Base-by-base conservation (phyloP, 2,888 invertebrate genomes). In the Amiota communis region DNA sequence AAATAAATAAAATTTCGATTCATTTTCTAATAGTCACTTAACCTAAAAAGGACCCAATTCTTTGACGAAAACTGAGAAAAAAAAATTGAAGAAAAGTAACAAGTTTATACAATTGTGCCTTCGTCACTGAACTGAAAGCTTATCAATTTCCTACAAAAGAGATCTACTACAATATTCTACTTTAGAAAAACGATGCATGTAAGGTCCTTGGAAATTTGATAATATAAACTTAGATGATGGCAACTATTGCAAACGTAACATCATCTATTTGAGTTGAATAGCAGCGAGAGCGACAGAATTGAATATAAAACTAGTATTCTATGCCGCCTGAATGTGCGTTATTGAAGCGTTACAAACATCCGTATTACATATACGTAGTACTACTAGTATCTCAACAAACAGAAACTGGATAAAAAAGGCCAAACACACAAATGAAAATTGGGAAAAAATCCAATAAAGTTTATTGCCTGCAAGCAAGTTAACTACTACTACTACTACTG, bases 381-480 rank as follows among this genome's bases (percentile, higher is more conserved):
- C 20, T 17, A 36, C 36, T 6, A 6, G 8, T 6, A 36, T 36
- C 23, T 23, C 23, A 23, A 36, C 36, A 64, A 11, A 64, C 72
- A 73, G 75, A 77, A 78, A 61, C 36, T 51, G 23, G 20, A 51
- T 36, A 57, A 73, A 72, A 71, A 57, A 15, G 20, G 63, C 71
- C 49, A 63, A 51, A 72, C 49, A 68, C 57, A 4, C 11, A 69
- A 59, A 63, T 20, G 56, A 51, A 61, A 49, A 36, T 46, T 36
- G 48, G 57, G 68, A 53, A 70, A 70, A 53, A 75, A 78, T 76
- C 72, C 77, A 82, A 81, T 80, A 81, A 78, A 77, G 70, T 77
- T 82, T 75, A 82, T 80, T 80, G 80, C 75, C 76, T 77, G 74
- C 74, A 75, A 78, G 78, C 78, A 49, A 36, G 36, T 36, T 2